Base-by-base conservation (phyloP, 2,113 vertebrate species). In the Chlamydotis undulata region DNA sequence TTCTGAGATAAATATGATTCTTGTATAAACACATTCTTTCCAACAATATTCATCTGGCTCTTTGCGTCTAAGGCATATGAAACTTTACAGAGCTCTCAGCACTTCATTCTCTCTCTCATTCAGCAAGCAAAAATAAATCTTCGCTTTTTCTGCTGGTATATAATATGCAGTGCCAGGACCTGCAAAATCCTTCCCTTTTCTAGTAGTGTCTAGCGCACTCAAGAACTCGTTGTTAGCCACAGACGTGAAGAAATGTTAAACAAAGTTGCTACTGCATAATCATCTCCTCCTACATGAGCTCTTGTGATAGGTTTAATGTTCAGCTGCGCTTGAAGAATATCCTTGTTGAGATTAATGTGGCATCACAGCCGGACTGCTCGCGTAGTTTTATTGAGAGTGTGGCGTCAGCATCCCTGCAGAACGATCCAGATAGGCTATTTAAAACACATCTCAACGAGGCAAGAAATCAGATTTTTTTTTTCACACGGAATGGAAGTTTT, bases 101-200 rank as follows among this genome's bases (percentile, higher is more conserved):
- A 95, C 95, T 95, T 82, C 73, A 61, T 78, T 95, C 97, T 96
- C 94, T 59, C 91, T 89, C 96, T 93, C 97, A 97, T 96, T 98
- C 95, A 97, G 50, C 10, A 41, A 95, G 92, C 91, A 96, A 98
- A 98, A 98, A 98, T 98, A 98, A 97, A 97, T 95, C 94, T 74
- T 81, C 95, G 85, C 64, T 83, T 93, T 92, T 87, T 59, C 91
- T 94, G 74, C 67, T 88, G 94, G 77, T 91, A 95, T 92, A 87
- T 92, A 89, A 94, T 14, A 68, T 5, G 50, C 35, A 45, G 96
- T 96, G 97, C 97, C 97, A 98, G 97, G 75, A 96, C 80, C 75
- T 91, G 84, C 95, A 96, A 95, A 97, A 97, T 98, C 96, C 92
- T 98, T 98, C 97, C 97, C 98, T 98, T 98, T 98, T 98, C 98